Percentiles rank a stretch among this genome's conserved stretches.
phyloP scores from a whole-genome alignment of 2,888 invertebrate species.

The Habrosyne pyritoides region DNA sequence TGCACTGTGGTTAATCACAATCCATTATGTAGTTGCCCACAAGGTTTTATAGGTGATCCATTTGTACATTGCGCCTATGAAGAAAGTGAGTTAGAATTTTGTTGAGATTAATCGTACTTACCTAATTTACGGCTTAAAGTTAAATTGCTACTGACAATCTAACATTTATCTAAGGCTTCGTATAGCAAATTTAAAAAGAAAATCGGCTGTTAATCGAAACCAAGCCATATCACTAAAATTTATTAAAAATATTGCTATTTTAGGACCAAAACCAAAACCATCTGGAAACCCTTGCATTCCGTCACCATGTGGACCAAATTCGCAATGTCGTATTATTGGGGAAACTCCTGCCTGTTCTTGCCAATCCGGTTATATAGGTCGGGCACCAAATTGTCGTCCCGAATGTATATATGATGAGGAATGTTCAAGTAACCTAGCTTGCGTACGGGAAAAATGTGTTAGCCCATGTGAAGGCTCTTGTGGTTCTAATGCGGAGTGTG shows the following conservation, averaged over 20 bases:
- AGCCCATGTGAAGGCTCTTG: slow-evolving; percentile 95
- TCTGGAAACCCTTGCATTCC: slow-evolving; percentile 90
- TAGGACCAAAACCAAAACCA: slow-evolving; percentile 82
- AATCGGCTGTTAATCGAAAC: not conserved
- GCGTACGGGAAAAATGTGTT: slow-evolving; percentile 90
- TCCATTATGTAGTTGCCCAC: slow-evolving; percentile 91
- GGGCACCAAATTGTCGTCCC: slow-evolving; percentile 93
- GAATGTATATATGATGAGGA: slow-evolving; percentile 94
- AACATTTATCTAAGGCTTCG: not conserved
- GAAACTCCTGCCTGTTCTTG: slow-evolving; percentile 92
- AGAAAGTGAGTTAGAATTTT: slow-evolving; percentile 83
- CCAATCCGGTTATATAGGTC: slow-evolving; percentile 89
- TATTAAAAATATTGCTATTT: slow-evolving; percentile 40
- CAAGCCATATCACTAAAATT: slow-evolving; percentile 1
- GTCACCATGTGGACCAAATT: slow-evolving; percentile 93
- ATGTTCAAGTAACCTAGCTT: slow-evolving; percentile 92
- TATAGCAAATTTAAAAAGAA: not conserved
- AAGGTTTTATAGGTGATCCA: slow-evolving; percentile 91
- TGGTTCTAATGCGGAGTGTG: slow-evolving; percentile 90
- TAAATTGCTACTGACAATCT: slow-evolving; percentile 9
- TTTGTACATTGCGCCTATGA: slow-evolving; percentile 88
- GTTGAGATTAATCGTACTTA: not conserved
- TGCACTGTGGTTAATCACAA: slow-evolving; percentile 94
- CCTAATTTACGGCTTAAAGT: not conserved
- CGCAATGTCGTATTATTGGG: slow-evolving; percentile 90